Evolutionary conservation across 1,140 invertebrate genomes (phyloP), one percentile per base, ranked within the genome.

Genomic region (Littorina saxatilis): DNA sequence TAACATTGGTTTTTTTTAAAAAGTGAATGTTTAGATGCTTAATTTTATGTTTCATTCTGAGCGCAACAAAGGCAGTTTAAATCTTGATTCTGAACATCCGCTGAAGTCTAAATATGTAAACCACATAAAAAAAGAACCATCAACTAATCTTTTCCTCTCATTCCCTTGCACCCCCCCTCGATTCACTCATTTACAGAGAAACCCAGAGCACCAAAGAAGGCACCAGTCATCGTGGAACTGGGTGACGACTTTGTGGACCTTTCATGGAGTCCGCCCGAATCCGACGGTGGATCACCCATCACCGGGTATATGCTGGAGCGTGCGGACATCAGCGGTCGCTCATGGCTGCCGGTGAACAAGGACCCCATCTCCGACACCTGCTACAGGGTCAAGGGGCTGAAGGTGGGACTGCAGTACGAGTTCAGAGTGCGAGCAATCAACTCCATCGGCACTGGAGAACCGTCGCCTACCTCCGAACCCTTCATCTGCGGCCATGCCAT

Each of bases 351-450:
- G 72, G 97, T 99, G 35, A 99, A 99, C 93, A 94, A 95, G 13
- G 94, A 77, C 29, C 95, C 99, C 27, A 97, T 97, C 84, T 92
- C 96, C 7, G 94, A 97, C 0, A 97, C 95, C 79, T 96, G 97
- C 91, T 95, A 98, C 83, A 98, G 98, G 90, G 96, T 98, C 84
- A 94, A 82, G 13, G 86, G 90, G 32, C 94, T 99, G 61, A 95
- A 95, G 55, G 95, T 99, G 43, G 97, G 97, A 47, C 94, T 95
- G 84, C 95, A 97, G 37, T 99, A 99, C 90, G 97, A 99, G 83
- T 99, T 99, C 95, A 94, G 98, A 75, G 98, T 99, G 0, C 96
- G 97, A 94, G 98, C 98, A 77, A 97, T 99, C 92, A 99, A 99
- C 93, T 96, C 97, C 88, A 98, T 99, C 89, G 98, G 98, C 58